Base-by-base conservation (phyloP, 2,113 vertebrate genomes). In the Erpornis zantholeuca region DNA sequence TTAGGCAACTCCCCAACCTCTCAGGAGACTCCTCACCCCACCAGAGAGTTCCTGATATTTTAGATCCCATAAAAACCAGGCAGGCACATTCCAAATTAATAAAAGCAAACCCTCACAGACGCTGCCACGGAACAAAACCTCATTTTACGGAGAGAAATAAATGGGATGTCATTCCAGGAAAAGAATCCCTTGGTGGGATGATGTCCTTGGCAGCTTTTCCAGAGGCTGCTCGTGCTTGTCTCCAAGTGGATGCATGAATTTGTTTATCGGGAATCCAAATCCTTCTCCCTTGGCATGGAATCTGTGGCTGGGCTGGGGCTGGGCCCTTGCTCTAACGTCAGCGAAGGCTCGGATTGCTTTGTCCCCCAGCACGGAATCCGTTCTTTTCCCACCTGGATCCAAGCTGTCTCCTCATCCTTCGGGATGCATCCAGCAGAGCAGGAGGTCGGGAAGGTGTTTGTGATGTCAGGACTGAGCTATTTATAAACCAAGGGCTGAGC, bases 31-130 rank as follows among this genome's bases (percentile, higher is more conserved):
- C 18, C 27, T 25, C 42, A 17, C 29, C 13, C 28, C 65, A 49
- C 24, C 38, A 45, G 59, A 64, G 72, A 59, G n/a, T 16, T 72
- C 33, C 7, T 25, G 20, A 16, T 21, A 36, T 83, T 88, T 79
- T 11, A 47, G 64, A 44, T 14, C 15, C 40, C 53, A 18, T 31
- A 24, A 71, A 77, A 92, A 64, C 14, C 1, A 14, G 73, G 18
- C 64, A 82, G 52, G 52, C 0, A 0, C 25, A 7, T 21, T 76
- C 44, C n/a, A 45, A 95, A 76, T 36, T 21, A 72, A 21, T 20
- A 24, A 47, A 38, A 59, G 11, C 15, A 54, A 76, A 45, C 68
- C 4, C 9, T 56, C 0, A 0, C 2, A 16, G 50, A 11, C 3
- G 1, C 35, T 31, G 35, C n/a, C 57, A 12, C 10, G 12, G 38